phyloP scores from a whole-genome alignment of 2,797 vertebrate genomes.

The Enteromius mattozi region DNA sequence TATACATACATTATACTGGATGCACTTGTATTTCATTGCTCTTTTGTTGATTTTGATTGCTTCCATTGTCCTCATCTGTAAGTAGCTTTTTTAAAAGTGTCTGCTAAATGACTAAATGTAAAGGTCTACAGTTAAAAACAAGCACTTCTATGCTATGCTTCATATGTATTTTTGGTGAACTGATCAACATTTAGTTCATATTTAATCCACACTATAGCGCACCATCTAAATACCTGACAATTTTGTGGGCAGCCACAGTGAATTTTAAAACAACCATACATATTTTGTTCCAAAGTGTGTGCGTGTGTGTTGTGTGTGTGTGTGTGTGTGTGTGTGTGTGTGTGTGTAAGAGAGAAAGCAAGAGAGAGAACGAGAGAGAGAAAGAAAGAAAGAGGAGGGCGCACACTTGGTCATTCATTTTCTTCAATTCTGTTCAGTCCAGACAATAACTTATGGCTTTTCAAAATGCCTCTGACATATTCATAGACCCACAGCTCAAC shows the following conservation, averaged over 20 bases:
- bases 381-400: conserved; percentile 30
- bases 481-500: conserved; percentile 62
- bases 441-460: conserved; percentile 68
- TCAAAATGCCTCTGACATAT: conserved; percentile 66
- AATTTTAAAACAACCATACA: background rate
- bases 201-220: background rate
- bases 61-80: too few species aligned
- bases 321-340: background rate
- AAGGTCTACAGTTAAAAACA: background rate
- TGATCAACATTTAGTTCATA: background rate
- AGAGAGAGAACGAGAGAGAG: conserved; percentile 1
- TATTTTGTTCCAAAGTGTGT: background rate
- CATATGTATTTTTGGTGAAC: background rate
- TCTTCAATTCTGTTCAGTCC: conserved; percentile 65
- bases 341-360: background rate
- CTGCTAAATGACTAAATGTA: too few species aligned
- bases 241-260: background rate
- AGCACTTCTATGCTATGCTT: background rate
- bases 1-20: background rate
- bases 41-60: too few species aligned
- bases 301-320: background rate
- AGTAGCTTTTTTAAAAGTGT: too few species aligned
- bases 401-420: conserved; percentile 61
- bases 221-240: background rate
- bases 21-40: too few species aligned